Percentiles rank a stretch among this genome's conserved stretches.
phyloP scores from a whole-genome alignment of 92 coral and sea anemone species.

The Parazoanthus atlanticus region DNA sequence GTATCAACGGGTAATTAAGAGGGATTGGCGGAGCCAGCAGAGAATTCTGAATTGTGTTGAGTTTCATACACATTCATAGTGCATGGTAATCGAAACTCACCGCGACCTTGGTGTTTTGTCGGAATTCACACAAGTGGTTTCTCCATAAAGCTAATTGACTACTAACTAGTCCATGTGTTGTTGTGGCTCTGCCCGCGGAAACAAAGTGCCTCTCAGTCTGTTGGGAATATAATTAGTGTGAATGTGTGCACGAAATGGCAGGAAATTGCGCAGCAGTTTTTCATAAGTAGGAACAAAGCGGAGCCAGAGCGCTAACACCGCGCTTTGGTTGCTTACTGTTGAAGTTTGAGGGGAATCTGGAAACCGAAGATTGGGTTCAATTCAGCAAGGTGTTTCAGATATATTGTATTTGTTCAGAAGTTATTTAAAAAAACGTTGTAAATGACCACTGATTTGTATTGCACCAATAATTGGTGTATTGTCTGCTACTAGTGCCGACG shows the following conservation, averaged over 20 bases:
- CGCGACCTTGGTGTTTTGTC: conserved; percentile 9
- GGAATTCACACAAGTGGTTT: conserved; percentile 7
- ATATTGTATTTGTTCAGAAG: not conserved
- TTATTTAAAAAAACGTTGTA: no score
- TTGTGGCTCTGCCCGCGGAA: not conserved
- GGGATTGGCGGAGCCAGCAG: not conserved
- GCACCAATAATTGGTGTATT: not conserved
- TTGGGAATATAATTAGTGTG: not conserved
- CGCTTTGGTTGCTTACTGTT: not conserved
- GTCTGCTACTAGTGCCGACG: not conserved
- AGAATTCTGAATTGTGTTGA: not conserved
- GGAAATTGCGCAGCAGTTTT: not conserved
- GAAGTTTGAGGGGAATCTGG: not conserved
- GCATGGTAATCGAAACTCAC: not conserved
- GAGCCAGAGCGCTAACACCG: no score
- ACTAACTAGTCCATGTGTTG: not conserved
- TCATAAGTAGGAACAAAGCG: not conserved
- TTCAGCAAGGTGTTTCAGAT: no score
- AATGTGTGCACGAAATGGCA: not conserved
- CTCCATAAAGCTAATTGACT: not conserved
- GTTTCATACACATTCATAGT: not conserved
- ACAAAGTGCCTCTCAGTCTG: not conserved
- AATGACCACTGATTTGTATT: not conserved
- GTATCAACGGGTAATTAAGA: not conserved
- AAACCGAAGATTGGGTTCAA: not conserved